Evolutionary conservation across 2,113 vertebrate genomes (phyloP).

Genomic region (Sula dactylatra): DNA sequence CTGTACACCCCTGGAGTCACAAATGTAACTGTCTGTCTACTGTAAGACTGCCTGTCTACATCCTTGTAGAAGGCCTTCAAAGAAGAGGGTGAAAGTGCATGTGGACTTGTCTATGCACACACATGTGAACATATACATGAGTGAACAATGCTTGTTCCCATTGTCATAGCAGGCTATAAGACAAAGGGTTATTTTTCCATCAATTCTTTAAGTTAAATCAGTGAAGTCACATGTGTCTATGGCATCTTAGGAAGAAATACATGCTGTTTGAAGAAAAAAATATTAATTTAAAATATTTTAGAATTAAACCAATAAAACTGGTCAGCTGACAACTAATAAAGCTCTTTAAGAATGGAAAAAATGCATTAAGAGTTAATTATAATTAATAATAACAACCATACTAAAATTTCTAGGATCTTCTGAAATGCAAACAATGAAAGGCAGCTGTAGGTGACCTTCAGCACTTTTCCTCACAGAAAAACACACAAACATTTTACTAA

Average conservation of each 20-base stretch:
- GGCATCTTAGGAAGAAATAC: background rate
- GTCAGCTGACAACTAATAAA: conserved; percentile 1
- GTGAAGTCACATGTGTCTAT: background rate
- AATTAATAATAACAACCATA: background rate
- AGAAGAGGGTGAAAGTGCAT: background rate
- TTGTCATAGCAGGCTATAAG: background rate
- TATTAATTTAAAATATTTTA: conserved; percentile 6
- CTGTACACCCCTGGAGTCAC: background rate
- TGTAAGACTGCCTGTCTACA: background rate
- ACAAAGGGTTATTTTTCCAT: background rate
- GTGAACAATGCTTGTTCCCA: background rate
- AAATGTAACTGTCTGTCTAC: background rate
- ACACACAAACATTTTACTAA: background rate
- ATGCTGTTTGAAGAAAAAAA: background rate
- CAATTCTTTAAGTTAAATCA: background rate
- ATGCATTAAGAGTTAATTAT: background rate
- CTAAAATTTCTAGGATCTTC: background rate
- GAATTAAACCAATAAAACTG: conserved; percentile 29
- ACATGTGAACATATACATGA: background rate
- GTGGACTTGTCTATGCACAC: background rate
- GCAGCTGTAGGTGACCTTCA: background rate
- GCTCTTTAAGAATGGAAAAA: conserved; percentile 29
- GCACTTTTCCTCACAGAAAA: background rate
- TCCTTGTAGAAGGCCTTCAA: background rate
- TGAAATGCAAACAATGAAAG: background rate